Evolutionary conservation across 2,888 invertebrate species (phyloP).

Genomic region (Ochlodes sylvanus): DNA sequence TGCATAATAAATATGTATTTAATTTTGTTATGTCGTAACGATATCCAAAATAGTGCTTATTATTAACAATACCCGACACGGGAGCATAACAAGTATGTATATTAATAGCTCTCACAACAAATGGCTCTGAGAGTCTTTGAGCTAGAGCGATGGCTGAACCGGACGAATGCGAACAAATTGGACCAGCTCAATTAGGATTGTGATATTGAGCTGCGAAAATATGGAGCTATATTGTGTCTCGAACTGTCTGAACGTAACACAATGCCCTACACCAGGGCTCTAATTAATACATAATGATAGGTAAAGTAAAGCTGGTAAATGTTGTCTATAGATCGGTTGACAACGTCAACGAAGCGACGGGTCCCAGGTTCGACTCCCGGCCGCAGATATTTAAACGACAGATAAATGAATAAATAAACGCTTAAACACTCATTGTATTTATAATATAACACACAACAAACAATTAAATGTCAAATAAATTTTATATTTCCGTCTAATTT

Average conservation of each 20-base stretch:
- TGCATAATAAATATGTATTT: neutral
- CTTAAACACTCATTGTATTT: too few relatives aligned
- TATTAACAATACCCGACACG: neutral
- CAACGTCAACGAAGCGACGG: too few relatives aligned
- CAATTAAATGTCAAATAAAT: too few relatives aligned
- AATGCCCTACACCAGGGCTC: too few relatives aligned
- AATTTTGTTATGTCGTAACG: neutral
- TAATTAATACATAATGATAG: too few relatives aligned
- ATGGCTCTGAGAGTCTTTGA: neutral
- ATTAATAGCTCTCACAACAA: conserved; percentile 13
- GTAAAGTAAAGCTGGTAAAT: too few relatives aligned
- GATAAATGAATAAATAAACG: too few relatives aligned
- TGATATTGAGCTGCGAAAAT: neutral
- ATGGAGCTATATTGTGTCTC: neutral
- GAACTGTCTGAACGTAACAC: neutral
- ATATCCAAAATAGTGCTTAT: neutral
- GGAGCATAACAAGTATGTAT: neutral
- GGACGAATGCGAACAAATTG: conserved; percentile 11
- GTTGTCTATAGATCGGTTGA: too few relatives aligned
- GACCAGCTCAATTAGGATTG: conserved; percentile 14
- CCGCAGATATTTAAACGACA: too few relatives aligned
- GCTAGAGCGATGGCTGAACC: conserved; percentile 13
- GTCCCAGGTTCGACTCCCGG: too few relatives aligned
- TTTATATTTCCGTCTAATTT: too few relatives aligned
- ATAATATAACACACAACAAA: too few relatives aligned